phyloP scores from a whole-genome alignment of 2,888 invertebrate species.

The Drosophila affinis region DNA sequence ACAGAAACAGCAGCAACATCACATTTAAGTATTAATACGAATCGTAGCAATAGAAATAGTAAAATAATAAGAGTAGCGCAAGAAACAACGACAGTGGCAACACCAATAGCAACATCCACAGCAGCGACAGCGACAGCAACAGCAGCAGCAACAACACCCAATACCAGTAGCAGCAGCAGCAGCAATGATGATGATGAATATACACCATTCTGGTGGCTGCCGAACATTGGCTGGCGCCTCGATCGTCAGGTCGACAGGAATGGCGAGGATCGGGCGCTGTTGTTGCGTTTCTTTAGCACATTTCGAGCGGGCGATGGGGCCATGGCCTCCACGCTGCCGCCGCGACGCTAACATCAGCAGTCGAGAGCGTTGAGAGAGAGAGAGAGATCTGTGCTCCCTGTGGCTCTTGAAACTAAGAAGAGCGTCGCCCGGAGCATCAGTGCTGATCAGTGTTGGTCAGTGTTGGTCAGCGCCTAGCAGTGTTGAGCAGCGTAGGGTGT shows the following conservation, averaged over 20 bases:
- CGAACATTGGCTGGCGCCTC: constrained; percentile 77
- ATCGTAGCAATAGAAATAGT: constrained; percentile 79
- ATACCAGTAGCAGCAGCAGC: constrained; percentile 21
- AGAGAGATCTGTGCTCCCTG: neutral
- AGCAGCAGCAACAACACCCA: constrained; percentile 30
- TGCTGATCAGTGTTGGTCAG: neutral
- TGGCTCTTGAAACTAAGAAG: neutral
- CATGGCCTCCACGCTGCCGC: neutral
- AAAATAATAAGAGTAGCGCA: constrained; percentile 74
- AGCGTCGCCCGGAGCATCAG: neutral
- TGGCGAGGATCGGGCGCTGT: constrained; percentile 75
- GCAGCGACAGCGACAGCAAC: constrained; percentile 36
- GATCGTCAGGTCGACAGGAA: constrained; percentile 66
- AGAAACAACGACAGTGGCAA: constrained; percentile 32
- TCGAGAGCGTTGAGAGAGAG: neutral
- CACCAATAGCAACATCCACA: constrained; percentile 39
- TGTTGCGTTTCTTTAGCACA: constrained; percentile 78
- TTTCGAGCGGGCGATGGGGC: constrained; percentile 50
- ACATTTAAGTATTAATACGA: constrained; percentile 69
- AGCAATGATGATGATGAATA: constrained; percentile 33
- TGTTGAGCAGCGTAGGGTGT: constrained; percentile 11
- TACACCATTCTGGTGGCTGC: constrained; percentile 83
- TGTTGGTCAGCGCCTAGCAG: neutral
- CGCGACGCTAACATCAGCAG: constrained; percentile 8
- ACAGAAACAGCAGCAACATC: constrained; percentile 40